A percentile compares a stretch with the other conserved stretches of the same genome.
Conservation (phyloP, 53 echinoderm and acorn worm species). For the Paelopatides confundens region DNA sequence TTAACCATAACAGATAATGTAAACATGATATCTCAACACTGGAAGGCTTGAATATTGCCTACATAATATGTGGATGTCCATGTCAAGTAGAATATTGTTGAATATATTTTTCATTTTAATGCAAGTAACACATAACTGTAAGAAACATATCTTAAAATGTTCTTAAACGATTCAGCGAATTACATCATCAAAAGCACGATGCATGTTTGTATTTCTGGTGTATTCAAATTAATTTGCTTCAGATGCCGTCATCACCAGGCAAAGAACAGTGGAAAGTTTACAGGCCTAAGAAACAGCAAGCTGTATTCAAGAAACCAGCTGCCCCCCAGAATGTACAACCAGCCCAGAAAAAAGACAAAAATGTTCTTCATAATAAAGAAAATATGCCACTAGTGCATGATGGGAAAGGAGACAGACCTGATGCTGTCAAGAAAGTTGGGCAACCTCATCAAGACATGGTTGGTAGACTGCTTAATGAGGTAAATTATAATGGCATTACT, state of each 20-base stretch:
- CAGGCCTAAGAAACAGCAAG: slow-evolving; percentile 34
- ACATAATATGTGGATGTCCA: too few species aligned
- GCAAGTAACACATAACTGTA: too few species aligned
- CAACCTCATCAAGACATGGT: background rate
- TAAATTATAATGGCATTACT: background rate
- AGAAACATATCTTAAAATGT: too few species aligned
- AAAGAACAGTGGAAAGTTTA: slow-evolving; percentile 24
- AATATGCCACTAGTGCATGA: slow-evolving; percentile 9
- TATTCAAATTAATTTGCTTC: too few species aligned
- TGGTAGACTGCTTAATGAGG: background rate
- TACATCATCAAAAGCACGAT: too few species aligned
- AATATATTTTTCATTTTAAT: too few species aligned
- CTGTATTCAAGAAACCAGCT: slow-evolving; percentile 20
- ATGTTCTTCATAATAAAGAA: slow-evolving; percentile 33
- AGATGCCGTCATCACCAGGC: slow-evolving; percentile 17
- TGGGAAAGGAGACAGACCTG: background rate
- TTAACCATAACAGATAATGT: too few species aligned
- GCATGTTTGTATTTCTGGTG: too few species aligned
- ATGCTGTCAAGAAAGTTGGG: background rate
- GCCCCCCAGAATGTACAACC: slow-evolving; percentile 9
- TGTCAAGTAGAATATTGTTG: too few species aligned
- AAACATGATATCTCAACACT: too few species aligned
- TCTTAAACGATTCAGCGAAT: too few species aligned
- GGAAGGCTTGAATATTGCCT: too few species aligned
- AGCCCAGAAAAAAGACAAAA: slow-evolving; percentile 32